Base-by-base conservation (phyloP, 2,113 vertebrate species). In the Pongo pygmaeus region DNA sequence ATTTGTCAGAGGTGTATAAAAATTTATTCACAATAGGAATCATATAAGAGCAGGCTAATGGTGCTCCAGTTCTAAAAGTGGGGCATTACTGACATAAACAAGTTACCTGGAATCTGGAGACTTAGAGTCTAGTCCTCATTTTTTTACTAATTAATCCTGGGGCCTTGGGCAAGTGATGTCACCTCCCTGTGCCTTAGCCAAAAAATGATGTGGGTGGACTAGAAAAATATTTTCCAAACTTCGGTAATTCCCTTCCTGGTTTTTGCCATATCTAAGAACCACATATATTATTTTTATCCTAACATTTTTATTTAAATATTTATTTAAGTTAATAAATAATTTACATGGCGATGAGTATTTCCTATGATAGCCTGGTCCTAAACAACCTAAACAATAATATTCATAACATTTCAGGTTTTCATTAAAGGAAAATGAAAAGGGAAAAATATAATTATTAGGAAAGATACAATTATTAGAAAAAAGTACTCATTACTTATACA, bases 1-100 rank as follows among this genome's bases (percentile, higher is more conserved):
- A 91, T 96, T 95, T 96, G 90, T 92, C 94, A 96, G 95, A 74
- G 79, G 94, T 92, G 89, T 81, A 96, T 97, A 96, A 91, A 92
- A 97, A 96, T 95, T 20, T 90, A 96, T 97, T 97, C 88, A 61
- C 77, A 96, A 93, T 92, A 91, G 64, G 83, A 97, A 70, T 97
- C 80, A 91, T 78, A 84, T 52, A 97, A 95, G 48, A 94, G 61
- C 69, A 96, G 46, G 55, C 86, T 95, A 97, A 93, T 86, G 80
- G 96, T 78, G 83, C 94, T 94, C 74, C 52, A 91, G 93, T 95
- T 96, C 38, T 40, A 14, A 97, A 96, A 96, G 92, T 91, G 64
- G 88, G 77, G 46, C 50, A 85, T 78, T 95, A 81, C 1, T 69
- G 94, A 96, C 0, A 10, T 94, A 94, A 95, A 92, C 84, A 93